Evolutionary conservation across 2,797 vertebrate species (phyloP), one percentile per base, ranked within the genome.

Genomic region (Pelodytes ibericus): DNA sequence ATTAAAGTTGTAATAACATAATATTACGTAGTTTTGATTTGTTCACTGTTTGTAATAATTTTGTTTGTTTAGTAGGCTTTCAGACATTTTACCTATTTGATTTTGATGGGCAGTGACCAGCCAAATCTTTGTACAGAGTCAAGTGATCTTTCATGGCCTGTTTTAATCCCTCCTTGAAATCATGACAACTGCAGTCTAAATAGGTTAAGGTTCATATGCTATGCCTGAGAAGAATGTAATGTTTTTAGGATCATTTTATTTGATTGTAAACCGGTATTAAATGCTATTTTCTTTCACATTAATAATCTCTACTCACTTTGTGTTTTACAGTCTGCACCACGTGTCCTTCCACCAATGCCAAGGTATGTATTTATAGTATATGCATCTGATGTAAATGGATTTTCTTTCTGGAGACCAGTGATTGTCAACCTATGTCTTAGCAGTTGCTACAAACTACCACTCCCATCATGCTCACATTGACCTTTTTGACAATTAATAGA

Each of bases 341-440:
- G 95, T 80, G 83, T 92, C 5, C 94, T 99, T 62, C 96, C 96
- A 36, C 90, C 94, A 39, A 90, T 95, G 88, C 93, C 92, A 81
- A 96, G 95, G 98, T 99, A 89, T 53, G 49, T 53, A 3, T 22
- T 5, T 53, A 53, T 22, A 20, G 20, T 53, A 22, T 2, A n/a
- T 22, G 49, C 11, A 53, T 20, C 20, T 3, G 7, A 47, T 16
- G 18, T 47, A 86, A 80, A 24, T 47, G 0, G 7, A 58, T 58
- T 49, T 49, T 49, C 8, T 49, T 3, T 49, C 11, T 2, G 11
- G 44, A 16, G 15, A 49, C 8, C 44, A 10, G 44, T 49, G 18
- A 15, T 3, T 16, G 4, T 49, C 44, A 49, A 15, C 4, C 1
- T 49, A 3, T 15, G 44, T 16, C n/a, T n/a, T n/a, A n/a, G n/a